Conservation (phyloP, 2,888 invertebrate genomes). For the Pammene aurita region DNA sequence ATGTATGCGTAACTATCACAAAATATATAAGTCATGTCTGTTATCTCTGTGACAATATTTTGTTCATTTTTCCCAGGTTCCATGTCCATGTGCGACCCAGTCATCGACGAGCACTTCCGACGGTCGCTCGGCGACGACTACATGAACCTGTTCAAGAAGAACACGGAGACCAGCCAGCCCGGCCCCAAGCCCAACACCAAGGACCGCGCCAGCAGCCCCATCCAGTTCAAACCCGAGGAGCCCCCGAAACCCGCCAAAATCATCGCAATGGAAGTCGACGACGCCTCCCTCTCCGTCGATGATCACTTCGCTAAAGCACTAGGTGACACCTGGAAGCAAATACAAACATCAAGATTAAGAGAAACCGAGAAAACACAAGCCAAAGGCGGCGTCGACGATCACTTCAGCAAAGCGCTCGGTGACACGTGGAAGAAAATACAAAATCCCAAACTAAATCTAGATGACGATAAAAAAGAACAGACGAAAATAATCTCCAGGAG, state of each 20-base stretch:
- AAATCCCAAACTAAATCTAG: slow-evolving; percentile 76
- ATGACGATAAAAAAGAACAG: slow-evolving; percentile 68
- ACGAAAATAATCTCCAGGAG: slow-evolving; percentile 78
- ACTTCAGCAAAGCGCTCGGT: slow-evolving; percentile 94
- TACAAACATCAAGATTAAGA: slow-evolving; percentile 85
- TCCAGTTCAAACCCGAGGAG: slow-evolving; percentile 72
- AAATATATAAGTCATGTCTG: no score
- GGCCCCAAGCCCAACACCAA: slow-evolving; percentile 74
- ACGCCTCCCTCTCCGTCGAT: slow-evolving; percentile 88
- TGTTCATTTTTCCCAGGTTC: slow-evolving; percentile 84
- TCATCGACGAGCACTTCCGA: slow-evolving; percentile 97
- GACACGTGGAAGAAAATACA: slow-evolving; percentile 92
- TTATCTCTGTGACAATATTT: no score
- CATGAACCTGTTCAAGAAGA: slow-evolving; percentile 86
- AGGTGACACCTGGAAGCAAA: slow-evolving; percentile 91
- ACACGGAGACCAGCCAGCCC: slow-evolving; percentile 62
- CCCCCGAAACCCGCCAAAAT: slow-evolving; percentile 69
- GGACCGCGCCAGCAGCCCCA: slow-evolving; percentile 79
- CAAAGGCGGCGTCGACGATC: slow-evolving; percentile 89
- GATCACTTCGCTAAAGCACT: slow-evolving; percentile 96
- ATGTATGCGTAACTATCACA: no score
- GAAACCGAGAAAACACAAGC: slow-evolving; percentile 66
- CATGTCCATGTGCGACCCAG: slow-evolving; percentile 92
- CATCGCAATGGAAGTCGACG: slow-evolving; percentile 84
- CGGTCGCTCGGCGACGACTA: slow-evolving; percentile 94